These are phyloP conservation scores for Phoenicopterus ruber DNA, from an alignment of 2,113 vertebrate genomes.

Conservation along the genomic window DNA sequence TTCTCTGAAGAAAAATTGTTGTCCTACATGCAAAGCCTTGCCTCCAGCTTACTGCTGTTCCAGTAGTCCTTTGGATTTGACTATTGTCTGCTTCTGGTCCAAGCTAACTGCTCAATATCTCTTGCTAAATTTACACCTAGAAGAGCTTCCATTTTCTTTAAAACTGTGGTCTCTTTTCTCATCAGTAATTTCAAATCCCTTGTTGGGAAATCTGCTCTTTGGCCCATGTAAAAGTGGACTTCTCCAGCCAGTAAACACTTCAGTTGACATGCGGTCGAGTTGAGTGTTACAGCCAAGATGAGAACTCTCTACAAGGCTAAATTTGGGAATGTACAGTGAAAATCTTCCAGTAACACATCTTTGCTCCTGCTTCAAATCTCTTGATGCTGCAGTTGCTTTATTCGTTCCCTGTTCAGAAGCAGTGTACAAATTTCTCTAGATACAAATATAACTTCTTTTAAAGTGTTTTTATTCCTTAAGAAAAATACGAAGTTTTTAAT, in stretches of 20 bases:
- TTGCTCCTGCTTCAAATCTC: background rate
- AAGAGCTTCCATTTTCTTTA: background rate
- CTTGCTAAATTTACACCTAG: background rate
- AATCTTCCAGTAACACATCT: background rate
- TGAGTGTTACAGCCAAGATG: background rate
- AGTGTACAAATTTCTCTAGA: background rate
- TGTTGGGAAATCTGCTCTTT: background rate
- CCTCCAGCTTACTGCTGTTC: background rate
- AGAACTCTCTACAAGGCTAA: background rate
- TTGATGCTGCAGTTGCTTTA: background rate
- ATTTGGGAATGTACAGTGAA: background rate
- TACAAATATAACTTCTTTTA: background rate
- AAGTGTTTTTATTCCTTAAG: background rate
- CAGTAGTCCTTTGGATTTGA: background rate
- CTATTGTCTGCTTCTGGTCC: background rate
- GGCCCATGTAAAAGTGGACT: background rate
- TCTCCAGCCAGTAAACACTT: background rate
- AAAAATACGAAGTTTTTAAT: background rate
- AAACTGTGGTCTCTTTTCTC: background rate
- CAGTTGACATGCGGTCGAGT: background rate
- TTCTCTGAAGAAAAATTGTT: background rate
- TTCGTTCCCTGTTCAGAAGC: background rate
- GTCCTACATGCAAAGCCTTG: background rate
- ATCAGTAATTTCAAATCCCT: background rate
- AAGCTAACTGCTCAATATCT: background rate